Evolutionary conservation across 1,140 invertebrate genomes (phyloP).

Genomic region (Argopecten irradians): DNA sequence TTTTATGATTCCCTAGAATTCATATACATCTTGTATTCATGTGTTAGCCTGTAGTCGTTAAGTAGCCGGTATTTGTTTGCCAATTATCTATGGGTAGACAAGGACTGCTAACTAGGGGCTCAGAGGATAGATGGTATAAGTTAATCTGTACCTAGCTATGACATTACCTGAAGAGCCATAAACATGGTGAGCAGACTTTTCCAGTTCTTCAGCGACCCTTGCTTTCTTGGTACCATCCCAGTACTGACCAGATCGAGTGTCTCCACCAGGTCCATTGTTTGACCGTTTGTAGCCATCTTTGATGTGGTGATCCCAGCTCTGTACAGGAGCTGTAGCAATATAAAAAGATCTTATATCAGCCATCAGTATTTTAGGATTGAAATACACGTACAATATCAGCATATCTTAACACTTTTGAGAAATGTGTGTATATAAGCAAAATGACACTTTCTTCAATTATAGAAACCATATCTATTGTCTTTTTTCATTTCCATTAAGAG

Average conservation of each 20-base stretch:
- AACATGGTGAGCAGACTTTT: slow-evolving; percentile 49
- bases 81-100: no score
- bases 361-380: no score
- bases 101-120: not conserved
- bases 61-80: no score
- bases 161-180: slow-evolving; percentile 53
- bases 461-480: no score
- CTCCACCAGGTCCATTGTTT: slow-evolving; percentile 32
- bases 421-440: not conserved
- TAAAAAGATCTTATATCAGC: no score
- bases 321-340: slow-evolving; percentile 37
- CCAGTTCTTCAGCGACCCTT: slow-evolving; percentile 55
- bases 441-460: no score
- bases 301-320: slow-evolving; percentile 48
- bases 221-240: slow-evolving; percentile 65
- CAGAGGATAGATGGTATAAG: not conserved
- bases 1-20: not conserved
- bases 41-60: not conserved
- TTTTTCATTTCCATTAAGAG: no score
- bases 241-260: slow-evolving; percentile 24
- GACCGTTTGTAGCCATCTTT: slow-evolving; percentile 47
- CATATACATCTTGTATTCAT: not conserved
- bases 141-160: not conserved
- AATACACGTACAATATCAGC: no score
- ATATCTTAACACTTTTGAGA: no score